These are phyloP conservation scores for Rhinatrema bivittatum DNA, from an alignment of 2,797 vertebrate species.

Conservation along the genomic window DNA sequence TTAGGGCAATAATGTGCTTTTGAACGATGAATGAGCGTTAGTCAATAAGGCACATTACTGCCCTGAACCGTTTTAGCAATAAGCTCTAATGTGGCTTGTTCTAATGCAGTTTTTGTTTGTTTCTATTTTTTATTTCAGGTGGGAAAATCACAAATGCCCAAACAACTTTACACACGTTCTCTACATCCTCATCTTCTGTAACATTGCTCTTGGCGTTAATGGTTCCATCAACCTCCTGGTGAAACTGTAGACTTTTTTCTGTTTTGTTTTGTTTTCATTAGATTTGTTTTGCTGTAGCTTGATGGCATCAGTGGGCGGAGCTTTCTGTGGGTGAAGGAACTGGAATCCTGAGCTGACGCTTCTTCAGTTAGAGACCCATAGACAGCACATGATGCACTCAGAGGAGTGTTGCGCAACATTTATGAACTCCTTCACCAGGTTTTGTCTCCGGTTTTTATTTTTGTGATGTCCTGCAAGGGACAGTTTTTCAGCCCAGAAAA, in stretches of 20 bases:
- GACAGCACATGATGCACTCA: slow-evolving; percentile 20
- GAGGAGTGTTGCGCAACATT: slow-evolving; percentile 14
- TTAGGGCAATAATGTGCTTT: no score
- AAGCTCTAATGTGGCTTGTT: no score
- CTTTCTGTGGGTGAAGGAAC: slow-evolving; percentile 20
- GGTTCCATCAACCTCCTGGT: slow-evolving; percentile 80
- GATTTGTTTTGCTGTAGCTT: slow-evolving; percentile 36
- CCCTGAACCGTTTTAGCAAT: no score
- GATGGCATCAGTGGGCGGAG: slow-evolving; percentile 26
- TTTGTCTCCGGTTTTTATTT: slow-evolving; percentile 48
- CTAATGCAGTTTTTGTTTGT: no score
- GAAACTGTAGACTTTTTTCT: slow-evolving; percentile 45
- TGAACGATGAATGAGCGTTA: no score
- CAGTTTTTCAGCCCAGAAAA: slow-evolving; percentile 38
- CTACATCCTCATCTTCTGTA: slow-evolving; percentile 61
- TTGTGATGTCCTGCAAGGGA: slow-evolving; percentile 27
- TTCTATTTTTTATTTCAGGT: slow-evolving; percentile 51
- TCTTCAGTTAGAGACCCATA: slow-evolving; percentile 16
- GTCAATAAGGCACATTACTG: no score
- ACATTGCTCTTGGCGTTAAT: slow-evolving; percentile 70
- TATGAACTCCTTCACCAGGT: slow-evolving; percentile 45
- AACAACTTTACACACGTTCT: slow-evolving; percentile 55
- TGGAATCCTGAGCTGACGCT: slow-evolving; percentile 20
- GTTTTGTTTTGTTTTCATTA: slow-evolving; percentile 22
- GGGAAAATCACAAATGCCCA: slow-evolving; percentile 86